These are phyloP conservation scores for Ephestia elutella DNA, from an alignment of 1,140 invertebrate species.

Conservation along the genomic window DNA sequence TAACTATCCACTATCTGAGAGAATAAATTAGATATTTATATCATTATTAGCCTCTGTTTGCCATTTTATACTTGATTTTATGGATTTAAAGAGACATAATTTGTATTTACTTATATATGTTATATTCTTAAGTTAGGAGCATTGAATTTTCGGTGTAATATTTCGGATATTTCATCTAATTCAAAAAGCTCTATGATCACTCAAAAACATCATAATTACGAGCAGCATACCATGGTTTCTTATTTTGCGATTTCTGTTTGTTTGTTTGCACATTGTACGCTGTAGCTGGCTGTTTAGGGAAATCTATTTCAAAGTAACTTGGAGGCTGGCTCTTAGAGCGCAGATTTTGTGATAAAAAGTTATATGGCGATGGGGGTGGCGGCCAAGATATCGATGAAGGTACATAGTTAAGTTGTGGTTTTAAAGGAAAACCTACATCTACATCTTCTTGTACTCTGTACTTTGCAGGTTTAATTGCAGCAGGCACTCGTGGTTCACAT, in stretches of 20 bases:
- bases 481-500: slow-evolving; percentile 72
- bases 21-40: slow-evolving; percentile 1
- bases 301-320: slow-evolving; percentile 11
- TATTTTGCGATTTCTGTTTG: not conserved
- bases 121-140: too few species aligned
- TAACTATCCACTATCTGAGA: not conserved
- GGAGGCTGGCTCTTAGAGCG: slow-evolving; percentile 8
- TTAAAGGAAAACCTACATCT: not conserved
- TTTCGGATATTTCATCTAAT: too few species aligned
- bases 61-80: not conserved
- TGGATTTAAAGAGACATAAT: too few species aligned
- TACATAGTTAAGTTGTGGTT: not conserved
- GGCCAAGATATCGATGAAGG: not conserved
- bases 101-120: too few species aligned
- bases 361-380: not conserved
- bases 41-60: not conserved
- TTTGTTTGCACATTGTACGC: not conserved
- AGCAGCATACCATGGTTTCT: not conserved
- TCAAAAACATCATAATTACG: slow-evolving; percentile 15
- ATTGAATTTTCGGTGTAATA: too few species aligned
- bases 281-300: slow-evolving; percentile 6
- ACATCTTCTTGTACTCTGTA: slow-evolving; percentile 5
- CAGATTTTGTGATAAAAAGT: slow-evolving; percentile 8
- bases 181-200: not conserved
- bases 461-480: slow-evolving; percentile 5